A percentile compares a stretch with the other conserved stretches of the same genome.
Conservation (phyloP, 2,888 invertebrate species). For the Dyspetes luteomarginatus region DNA sequence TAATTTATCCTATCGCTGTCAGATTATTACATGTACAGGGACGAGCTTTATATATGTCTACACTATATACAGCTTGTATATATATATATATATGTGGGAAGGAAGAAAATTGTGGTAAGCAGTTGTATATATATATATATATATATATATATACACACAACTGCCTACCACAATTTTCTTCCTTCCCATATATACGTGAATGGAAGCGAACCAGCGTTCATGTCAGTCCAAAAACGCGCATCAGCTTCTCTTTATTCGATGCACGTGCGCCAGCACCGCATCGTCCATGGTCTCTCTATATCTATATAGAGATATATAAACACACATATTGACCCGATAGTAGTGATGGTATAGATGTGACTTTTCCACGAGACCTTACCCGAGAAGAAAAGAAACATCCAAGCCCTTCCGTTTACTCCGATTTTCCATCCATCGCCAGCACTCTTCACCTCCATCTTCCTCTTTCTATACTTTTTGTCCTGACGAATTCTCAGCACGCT, state of each 20-base stretch:
- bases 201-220: slow-evolving; percentile 34
- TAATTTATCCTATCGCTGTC: slow-evolving; percentile 28
- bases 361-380: slow-evolving; percentile 44
- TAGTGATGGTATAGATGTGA: slow-evolving; percentile 4
- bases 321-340: background rate
- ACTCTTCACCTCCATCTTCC: background rate
- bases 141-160: background rate
- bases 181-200: slow-evolving; percentile 34
- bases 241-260: slow-evolving; percentile 53
- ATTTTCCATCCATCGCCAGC: slow-evolving; percentile 52
- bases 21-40: background rate
- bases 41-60: background rate
- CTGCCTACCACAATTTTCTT: slow-evolving; percentile 40
- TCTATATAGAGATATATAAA: slow-evolving; percentile 18
- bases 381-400: slow-evolving; percentile 55
- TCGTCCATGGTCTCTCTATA: slow-evolving; percentile 2
- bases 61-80: background rate
- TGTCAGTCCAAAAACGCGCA: slow-evolving; percentile 31
- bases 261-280: slow-evolving; percentile 39
- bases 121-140: background rate
- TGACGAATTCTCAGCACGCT: slow-evolving; percentile 44
- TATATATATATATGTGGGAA: too few species aligned
- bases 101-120: too few species aligned
- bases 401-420: slow-evolving; percentile 48
- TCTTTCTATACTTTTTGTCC: slow-evolving; percentile 3